phyloP scores from a whole-genome alignment of 2,113 vertebrate genomes.

The Pycnonotus jocosus region DNA sequence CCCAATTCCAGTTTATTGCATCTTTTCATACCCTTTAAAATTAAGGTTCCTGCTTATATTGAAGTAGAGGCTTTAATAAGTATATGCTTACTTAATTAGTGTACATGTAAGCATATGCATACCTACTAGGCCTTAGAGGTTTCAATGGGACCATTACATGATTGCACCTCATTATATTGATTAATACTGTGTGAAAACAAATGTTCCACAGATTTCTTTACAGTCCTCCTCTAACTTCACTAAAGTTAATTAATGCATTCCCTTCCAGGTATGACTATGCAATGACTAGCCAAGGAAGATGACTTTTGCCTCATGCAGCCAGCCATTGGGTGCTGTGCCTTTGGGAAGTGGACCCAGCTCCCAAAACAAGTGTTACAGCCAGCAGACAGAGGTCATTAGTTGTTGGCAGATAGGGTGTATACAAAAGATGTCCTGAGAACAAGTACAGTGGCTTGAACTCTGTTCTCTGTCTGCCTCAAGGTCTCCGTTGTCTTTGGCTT shows the following conservation, averaged over 20 bases:
- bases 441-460: not conserved
- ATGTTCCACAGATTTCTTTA: not conserved
- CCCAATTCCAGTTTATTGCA: not conserved
- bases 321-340: not conserved
- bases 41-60: not conserved
- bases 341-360: not conserved
- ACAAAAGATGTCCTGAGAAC: not conserved
- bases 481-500: not conserved
- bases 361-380: not conserved
- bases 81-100: not conserved
- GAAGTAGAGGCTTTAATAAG: not conserved
- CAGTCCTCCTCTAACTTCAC: not conserved
- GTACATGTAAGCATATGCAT: not conserved
- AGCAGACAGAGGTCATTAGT: not conserved
- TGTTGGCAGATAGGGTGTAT: not conserved
- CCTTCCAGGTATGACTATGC: not conserved
- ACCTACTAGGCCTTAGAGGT: not conserved
- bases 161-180: not conserved
- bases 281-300: not conserved
- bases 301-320: not conserved
- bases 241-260: not conserved
- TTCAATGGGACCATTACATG: not conserved
- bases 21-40: not conserved
- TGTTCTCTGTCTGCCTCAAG: not conserved
- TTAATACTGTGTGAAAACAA: not conserved